Conservation (phyloP, 2,113 vertebrate genomes). For the Clinocottus analis region DNA sequence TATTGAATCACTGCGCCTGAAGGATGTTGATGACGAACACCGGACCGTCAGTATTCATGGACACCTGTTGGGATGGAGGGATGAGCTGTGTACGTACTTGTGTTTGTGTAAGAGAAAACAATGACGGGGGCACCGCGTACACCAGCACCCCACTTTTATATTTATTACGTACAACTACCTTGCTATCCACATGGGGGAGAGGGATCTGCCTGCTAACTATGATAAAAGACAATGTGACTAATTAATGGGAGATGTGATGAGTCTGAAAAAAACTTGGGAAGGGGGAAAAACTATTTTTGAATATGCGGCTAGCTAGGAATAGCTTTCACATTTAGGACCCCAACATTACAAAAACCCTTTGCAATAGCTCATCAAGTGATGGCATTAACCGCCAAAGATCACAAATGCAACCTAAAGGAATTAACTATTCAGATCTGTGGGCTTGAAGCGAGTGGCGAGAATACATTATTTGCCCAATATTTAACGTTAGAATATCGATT, state of each 20-base stretch:
- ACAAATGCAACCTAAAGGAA: neutral
- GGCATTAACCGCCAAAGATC: neutral
- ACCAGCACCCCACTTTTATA: slow-evolving; percentile 80
- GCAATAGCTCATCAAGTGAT: neutral
- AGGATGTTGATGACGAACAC: slow-evolving; percentile 46
- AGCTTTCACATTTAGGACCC: neutral
- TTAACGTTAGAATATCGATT: neutral
- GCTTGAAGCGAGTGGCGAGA: too few species aligned
- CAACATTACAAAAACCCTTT: neutral
- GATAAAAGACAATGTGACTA: neutral
- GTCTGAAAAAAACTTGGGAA: neutral
- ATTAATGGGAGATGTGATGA: neutral
- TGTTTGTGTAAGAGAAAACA: slow-evolving; percentile 57
- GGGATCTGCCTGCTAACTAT: slow-evolving; percentile 35
- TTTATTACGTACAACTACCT: slow-evolving; percentile 74
- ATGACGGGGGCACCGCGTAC: slow-evolving; percentile 60
- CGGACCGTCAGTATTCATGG: slow-evolving; percentile 54
- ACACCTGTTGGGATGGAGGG: slow-evolving; percentile 34
- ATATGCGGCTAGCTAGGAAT: slow-evolving; percentile 1
- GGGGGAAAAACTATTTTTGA: neutral
- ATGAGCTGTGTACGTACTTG: slow-evolving; percentile 54
- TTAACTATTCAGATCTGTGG: neutral
- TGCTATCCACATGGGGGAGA: slow-evolving; percentile 22
- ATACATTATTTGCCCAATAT: neutral
- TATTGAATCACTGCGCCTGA: slow-evolving; percentile 36